Conservation (phyloP, 2,888 invertebrate species). For the Cosmorhoe ocellata region DNA sequence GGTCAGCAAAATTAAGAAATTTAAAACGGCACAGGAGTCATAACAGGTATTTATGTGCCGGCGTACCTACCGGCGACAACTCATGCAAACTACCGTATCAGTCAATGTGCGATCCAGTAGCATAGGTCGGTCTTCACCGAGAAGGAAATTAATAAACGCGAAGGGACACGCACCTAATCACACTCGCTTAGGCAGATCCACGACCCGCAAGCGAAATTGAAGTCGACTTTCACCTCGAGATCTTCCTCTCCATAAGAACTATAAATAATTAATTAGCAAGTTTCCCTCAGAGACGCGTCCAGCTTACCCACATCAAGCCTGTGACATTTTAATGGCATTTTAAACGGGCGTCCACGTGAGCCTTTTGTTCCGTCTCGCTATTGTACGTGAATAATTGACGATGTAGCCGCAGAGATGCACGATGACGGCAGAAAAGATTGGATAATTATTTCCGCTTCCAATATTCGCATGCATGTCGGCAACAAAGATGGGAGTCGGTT, state of each 20-base stretch:
- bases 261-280: slow-evolving; percentile 71
- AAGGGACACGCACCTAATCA: slow-evolving; percentile 43
- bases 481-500: slow-evolving; percentile 54
- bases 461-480: slow-evolving; percentile 51
- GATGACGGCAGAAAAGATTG: slow-evolving; percentile 49
- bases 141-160: slow-evolving; percentile 56
- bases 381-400: slow-evolving; percentile 57
- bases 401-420: slow-evolving; percentile 39
- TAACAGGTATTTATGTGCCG: slow-evolving; percentile 59
- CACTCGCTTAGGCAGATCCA: slow-evolving; percentile 26
- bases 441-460: slow-evolving; percentile 62
- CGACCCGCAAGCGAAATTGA: slow-evolving; percentile 37
- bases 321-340: slow-evolving; percentile 77
- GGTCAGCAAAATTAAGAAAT: slow-evolving; percentile 77
- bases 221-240: slow-evolving; percentile 32
- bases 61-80: slow-evolving; percentile 42
- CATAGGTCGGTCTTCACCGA: slow-evolving; percentile 36
- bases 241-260: slow-evolving; percentile 56
- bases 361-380: slow-evolving; percentile 45
- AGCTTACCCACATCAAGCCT: slow-evolving; percentile 63
- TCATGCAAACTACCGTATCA: too few relatives aligned
- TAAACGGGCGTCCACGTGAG: slow-evolving; percentile 63
- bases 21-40: slow-evolving; percentile 63
- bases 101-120: slow-evolving; percentile 28
- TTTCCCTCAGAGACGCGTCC: slow-evolving; percentile 48